Percentiles rank a stretch among this genome's conserved stretches.
Evolutionary conservation across 1,140 invertebrate genomes (phyloP).

Genomic region (Melanaphis sacchari): DNA sequence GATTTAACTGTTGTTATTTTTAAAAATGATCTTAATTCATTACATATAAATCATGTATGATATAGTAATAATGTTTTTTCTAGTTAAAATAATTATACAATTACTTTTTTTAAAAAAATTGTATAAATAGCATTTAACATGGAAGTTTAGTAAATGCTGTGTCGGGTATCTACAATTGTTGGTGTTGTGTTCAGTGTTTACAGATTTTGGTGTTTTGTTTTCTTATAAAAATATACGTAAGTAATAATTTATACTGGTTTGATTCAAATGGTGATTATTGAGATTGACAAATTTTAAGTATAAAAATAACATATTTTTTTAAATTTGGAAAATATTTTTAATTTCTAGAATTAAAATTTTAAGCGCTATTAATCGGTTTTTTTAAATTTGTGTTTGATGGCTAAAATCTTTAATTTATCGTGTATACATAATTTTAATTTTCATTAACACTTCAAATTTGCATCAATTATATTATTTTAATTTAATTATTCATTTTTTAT

Average conservation of each 20-base stretch:
- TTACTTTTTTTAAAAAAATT: not conserved
- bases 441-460: not conserved
- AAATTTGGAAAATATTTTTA: too few relatives aligned
- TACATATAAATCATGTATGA: not conserved
- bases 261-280: not conserved
- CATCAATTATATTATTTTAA: too few relatives aligned
- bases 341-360: not conserved
- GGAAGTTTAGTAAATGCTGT: not conserved
- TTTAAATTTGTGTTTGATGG: not conserved
- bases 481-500: too few relatives aligned
- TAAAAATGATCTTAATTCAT: not conserved
- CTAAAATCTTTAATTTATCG: not conserved
- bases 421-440: not conserved
- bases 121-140: not conserved
- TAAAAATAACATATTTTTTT: not conserved
- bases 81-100: slow-evolving; percentile 35
- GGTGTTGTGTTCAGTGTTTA: slow-evolving; percentile 29
- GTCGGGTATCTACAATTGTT: not conserved
- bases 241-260: not conserved
- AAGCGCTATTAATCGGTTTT: not conserved
- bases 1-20: slow-evolving; percentile 8
- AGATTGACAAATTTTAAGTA: not conserved
- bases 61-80: not conserved
- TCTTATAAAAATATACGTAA: slow-evolving; percentile 11
- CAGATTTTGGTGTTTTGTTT: slow-evolving; percentile 34